These are phyloP conservation scores for Lymantria dispar DNA, from an alignment of 2,888 invertebrate genomes.

Conservation along the genomic window DNA sequence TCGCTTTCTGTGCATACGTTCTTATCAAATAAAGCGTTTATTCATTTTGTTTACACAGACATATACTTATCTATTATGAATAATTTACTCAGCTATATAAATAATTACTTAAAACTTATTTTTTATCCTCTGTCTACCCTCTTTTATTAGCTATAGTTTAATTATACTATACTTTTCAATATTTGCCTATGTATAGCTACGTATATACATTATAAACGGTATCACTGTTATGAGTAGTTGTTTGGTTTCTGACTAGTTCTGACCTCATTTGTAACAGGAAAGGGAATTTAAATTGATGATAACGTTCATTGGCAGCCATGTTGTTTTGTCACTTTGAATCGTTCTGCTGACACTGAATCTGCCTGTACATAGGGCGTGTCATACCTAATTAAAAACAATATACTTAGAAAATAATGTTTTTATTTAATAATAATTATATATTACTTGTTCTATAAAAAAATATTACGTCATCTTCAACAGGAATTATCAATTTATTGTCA, in stretches of 20 bases:
- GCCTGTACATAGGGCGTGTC: constrained; percentile 29
- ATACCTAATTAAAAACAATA: not conserved
- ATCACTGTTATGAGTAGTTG: constrained; percentile 45
- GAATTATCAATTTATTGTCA: too few species aligned
- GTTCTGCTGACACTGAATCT: constrained; percentile 23
- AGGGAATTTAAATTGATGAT: constrained; percentile 74
- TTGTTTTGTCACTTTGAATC: constrained; percentile 46
- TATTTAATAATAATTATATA: not conserved
- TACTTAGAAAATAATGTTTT: not conserved
- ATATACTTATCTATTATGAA: constrained; percentile 2
- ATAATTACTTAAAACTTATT: not conserved
- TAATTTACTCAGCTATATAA: not conserved
- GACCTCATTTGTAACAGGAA: constrained; percentile 80
- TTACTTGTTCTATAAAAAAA: too few species aligned
- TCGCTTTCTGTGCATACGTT: constrained; percentile 11
- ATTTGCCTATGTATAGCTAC: too few species aligned
- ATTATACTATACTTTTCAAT: not conserved
- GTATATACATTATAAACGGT: constrained; percentile 16
- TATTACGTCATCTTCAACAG: too few species aligned
- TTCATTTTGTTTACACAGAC: constrained; percentile 6
- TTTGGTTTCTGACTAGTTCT: constrained; percentile 75
- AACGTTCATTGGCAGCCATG: constrained; percentile 56
- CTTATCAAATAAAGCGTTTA: constrained; percentile 16
- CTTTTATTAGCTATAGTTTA: not conserved
- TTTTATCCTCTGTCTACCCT: not conserved